Conservation (phyloP, 2,888 invertebrate genomes). For the Drosophila planitibia region DNA sequence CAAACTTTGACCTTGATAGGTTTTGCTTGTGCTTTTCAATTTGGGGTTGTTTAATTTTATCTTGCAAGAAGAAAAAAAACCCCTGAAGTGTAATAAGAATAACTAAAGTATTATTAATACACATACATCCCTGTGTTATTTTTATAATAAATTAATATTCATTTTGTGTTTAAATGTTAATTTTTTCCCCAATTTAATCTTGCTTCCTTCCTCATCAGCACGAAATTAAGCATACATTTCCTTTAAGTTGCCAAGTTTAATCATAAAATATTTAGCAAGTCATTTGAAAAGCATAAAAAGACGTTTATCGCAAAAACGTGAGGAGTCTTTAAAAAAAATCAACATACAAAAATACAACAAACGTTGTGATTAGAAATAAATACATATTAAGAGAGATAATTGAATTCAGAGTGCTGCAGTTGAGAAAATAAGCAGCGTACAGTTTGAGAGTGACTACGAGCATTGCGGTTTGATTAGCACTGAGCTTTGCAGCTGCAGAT, state of each 20-base stretch:
- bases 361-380: conserved; percentile 32
- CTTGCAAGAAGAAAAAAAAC: conserved; percentile 6
- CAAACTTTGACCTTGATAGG: conserved; percentile 32
- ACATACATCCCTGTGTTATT: not conserved
- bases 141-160: conserved; percentile 15
- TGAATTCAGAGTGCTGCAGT: conserved; percentile 8
- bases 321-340: conserved; percentile 19
- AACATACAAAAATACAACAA: not conserved
- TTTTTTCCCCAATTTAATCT: conserved; percentile 1
- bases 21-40: conserved; percentile 11
- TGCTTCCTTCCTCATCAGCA: not conserved
- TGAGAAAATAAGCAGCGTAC: conserved; percentile 9
- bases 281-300: conserved; percentile 25
- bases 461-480: conserved; percentile 8
- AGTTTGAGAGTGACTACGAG: conserved; percentile 4
- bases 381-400: conserved; percentile 12
- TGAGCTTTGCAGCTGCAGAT: conserved; percentile 20
- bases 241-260: not conserved
- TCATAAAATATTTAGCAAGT: conserved; percentile 15
- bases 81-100: not conserved
- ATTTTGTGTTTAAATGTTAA: not conserved
- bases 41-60: conserved; percentile 1
- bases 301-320: conserved; percentile 29
- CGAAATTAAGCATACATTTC: not conserved
- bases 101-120: conserved; percentile 2